These are phyloP conservation scores for Vanessa cardui DNA, from an alignment of 2,888 invertebrate genomes.

Conservation along the genomic window DNA sequence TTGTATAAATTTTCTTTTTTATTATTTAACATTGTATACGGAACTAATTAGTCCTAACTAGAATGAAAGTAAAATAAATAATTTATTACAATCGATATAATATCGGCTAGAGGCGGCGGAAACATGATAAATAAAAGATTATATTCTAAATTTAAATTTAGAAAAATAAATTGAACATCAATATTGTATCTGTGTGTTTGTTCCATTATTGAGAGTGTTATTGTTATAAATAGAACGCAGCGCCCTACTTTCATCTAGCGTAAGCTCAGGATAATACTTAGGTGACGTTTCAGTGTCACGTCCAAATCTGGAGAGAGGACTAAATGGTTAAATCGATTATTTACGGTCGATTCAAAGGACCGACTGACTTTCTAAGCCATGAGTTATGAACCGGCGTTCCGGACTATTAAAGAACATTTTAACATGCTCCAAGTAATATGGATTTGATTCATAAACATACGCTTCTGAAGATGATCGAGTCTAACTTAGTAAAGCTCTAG, in stretches of 20 bases:
- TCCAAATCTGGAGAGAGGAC: conserved; percentile 51
- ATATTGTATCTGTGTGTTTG: background rate
- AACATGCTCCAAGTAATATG: conserved; percentile 19
- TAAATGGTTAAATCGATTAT: conserved; percentile 61
- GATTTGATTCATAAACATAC: conserved; percentile 21
- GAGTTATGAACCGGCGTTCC: conserved; percentile 53
- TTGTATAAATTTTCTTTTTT: no score
- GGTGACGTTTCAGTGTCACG: conserved; percentile 33
- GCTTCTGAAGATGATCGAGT: conserved; percentile 14
- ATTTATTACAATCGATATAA: background rate
- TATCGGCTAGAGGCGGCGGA: background rate
- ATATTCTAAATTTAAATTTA: no score
- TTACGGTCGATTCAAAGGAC: conserved; percentile 50
- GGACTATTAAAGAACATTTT: conserved; percentile 37
- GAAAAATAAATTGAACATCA: no score
- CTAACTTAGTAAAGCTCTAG: conserved; percentile 4
- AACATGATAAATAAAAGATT: no score
- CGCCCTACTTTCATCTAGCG: conserved; percentile 47
- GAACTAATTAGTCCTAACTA: no score
- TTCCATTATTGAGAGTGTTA: background rate
- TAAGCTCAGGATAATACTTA: conserved; percentile 40
- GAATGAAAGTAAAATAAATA: no score
- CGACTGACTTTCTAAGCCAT: conserved; percentile 69
- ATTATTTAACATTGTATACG: no score
- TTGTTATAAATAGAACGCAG: conserved; percentile 6